phyloP scores from a whole-genome alignment of 2,888 invertebrate genomes.

The Omphaloscelis lunosa region DNA sequence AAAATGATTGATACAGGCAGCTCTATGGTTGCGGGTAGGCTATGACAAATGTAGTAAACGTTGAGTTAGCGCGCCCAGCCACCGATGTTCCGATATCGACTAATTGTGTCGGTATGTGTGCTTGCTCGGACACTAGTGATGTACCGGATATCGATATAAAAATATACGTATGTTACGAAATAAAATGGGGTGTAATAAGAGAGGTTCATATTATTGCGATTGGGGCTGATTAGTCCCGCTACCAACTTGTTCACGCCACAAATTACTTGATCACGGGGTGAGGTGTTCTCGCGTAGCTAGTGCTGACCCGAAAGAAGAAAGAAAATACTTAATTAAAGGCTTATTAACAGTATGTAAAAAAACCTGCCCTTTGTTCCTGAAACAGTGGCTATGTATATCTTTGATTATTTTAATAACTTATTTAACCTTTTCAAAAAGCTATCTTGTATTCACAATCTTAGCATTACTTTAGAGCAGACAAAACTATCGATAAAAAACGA shows the following conservation, averaged over 20 bases:
- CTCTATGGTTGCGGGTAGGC: constrained; percentile 66
- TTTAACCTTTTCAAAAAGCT: neutral
- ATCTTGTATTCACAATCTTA: neutral
- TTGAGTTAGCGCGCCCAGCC: constrained; percentile 80
- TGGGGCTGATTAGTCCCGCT: neutral
- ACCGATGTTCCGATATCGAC: constrained; percentile 80
- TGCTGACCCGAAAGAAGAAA: neutral
- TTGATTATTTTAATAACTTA: neutral
- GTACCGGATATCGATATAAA: constrained; percentile 51
- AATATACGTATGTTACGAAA: neutral
- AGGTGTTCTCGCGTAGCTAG: neutral
- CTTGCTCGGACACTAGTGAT: constrained; percentile 73
- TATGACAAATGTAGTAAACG: constrained; percentile 87
- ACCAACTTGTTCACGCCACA: neutral
- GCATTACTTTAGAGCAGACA: neutral
- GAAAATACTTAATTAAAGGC: neutral
- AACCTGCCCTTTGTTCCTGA: neutral
- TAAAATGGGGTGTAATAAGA: neutral
- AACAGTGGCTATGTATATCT: neutral
- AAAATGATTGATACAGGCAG: constrained; percentile 48
- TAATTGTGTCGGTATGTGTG: constrained; percentile 85
- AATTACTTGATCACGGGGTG: neutral
- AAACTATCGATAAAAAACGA: constrained; percentile 19
- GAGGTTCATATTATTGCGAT: too few species aligned
- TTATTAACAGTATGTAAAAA: neutral